Evolutionary conservation across 2,888 invertebrate genomes (phyloP).

Genomic region (Sceliomorpha sp.): DNA sequence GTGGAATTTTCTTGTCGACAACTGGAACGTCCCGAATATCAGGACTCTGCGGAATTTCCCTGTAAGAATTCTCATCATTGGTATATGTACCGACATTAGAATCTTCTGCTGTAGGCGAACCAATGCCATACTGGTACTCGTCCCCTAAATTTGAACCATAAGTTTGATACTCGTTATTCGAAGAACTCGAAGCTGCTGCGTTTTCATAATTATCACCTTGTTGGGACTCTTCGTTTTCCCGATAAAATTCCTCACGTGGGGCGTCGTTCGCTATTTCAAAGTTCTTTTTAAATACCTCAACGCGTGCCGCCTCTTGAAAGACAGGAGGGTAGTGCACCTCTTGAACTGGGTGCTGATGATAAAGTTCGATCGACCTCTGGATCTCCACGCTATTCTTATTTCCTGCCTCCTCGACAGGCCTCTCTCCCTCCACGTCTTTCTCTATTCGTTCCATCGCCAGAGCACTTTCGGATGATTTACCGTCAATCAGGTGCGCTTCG

Average conservation of each 20-base stretch:
- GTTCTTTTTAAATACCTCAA: no score
- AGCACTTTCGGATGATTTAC: conserved; percentile 13
- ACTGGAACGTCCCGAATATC: no score
- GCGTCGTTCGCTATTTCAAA: no score
- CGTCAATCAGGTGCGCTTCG: conserved; percentile 59
- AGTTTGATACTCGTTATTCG: no score
- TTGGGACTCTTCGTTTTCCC: conserved; percentile 13
- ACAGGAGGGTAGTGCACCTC: conserved; percentile 73
- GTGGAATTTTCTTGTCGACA: conserved; percentile 82
- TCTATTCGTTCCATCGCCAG: conserved; percentile 59
- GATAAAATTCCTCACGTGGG: no score
- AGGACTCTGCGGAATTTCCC: no score
- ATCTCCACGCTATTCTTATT: conserved; percentile 62
- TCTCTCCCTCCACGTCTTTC: conserved; percentile 57
- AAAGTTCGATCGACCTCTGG: conserved; percentile 75
- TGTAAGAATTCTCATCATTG: conserved; percentile 13
- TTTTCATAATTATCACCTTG: no score
- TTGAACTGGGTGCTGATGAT: conserved; percentile 72
- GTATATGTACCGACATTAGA: no score
- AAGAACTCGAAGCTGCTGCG: no score
- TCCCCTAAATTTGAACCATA: conserved; percentile 3
- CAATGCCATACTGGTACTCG: no score
- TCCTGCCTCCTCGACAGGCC: conserved; percentile 27
- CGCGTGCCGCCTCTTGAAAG: conserved; percentile 58
- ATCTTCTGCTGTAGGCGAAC: no score